phyloP scores from a whole-genome alignment of 2,113 vertebrate species.

The Python bivittatus region DNA sequence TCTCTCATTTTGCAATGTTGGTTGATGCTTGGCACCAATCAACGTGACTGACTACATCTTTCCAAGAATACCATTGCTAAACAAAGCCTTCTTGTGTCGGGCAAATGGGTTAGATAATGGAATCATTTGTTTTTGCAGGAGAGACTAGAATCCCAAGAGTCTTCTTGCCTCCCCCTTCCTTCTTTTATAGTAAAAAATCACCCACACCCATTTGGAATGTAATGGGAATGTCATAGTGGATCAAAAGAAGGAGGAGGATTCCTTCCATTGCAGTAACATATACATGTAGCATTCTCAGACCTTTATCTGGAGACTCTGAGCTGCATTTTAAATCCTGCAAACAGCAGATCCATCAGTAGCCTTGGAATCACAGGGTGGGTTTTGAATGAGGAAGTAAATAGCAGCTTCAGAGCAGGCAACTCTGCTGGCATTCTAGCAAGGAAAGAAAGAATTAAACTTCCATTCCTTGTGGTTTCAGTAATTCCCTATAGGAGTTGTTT shows the following conservation, averaged over 20 bases:
- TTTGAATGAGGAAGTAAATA: neutral
- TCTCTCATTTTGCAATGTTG: neutral
- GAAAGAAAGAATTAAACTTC: neutral
- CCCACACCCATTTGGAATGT: constrained; percentile 19
- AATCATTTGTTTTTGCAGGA: constrained; percentile 42
- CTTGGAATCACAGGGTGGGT: neutral
- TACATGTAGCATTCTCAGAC: neutral
- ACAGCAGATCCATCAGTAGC: neutral
- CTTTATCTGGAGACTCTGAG: neutral
- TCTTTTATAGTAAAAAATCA: constrained; percentile 16
- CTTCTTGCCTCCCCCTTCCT: neutral
- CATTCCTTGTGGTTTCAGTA: neutral
- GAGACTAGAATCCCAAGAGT: constrained; percentile 29
- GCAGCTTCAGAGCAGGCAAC: neutral
- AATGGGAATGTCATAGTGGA: constrained; percentile 29
- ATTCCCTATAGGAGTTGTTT: neutral
- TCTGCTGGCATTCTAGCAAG: neutral
- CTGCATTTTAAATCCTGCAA: neutral
- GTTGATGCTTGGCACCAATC: neutral
- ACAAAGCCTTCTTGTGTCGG: constrained; percentile 43
- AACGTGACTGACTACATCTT: neutral
- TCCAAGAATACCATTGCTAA: neutral
- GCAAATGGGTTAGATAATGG: constrained; percentile 37
- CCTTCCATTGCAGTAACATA: neutral
- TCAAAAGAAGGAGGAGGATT: neutral